Evolutionary conservation across 2,888 invertebrate genomes (phyloP), one percentile per base, ranked within the genome.

Genomic region (Chironomus tentans): DNA sequence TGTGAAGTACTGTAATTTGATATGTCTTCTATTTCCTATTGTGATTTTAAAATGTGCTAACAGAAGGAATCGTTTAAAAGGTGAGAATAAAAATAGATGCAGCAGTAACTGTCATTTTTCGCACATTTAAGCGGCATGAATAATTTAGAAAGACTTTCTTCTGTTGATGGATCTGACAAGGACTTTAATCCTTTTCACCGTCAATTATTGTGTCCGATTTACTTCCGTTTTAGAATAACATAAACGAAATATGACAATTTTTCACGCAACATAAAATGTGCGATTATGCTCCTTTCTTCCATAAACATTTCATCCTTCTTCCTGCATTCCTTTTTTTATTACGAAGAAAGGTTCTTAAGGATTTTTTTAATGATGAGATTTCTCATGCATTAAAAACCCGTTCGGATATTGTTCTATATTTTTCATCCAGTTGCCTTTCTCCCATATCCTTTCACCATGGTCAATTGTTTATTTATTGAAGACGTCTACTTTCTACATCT

Each of bases 301-400:
- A 15, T 15, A 50, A 50, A 38, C 50, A 13, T 50, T 50, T 50
- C 50, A n/a, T 50, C 15, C 13, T 50, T 13, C 13, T 50, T 50
- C 15, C n/a, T 50, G 50, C n/a, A 50, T 50, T 38, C 38, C 50
- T 50, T 18, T 56, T 56, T 56, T 56, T 15, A 18, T 56, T 56
- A 18, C 15, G 50, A 24, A 21, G 24, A 65, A 65, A 65, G 65
- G 65, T 18, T n/a, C n/a, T n/a, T 15, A 50, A 50, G 13, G 15
- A 50, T 38, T 10, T 38, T 38, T 38, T 10, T 50, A 50, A 50
- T 62, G 62, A 62, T 3, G 24, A 65, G 65, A 62, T 65, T 74
- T 74, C 74, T 74, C 74, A 74, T 74, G 74, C 74, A 21, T 74
- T 68, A 10, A 48, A 48, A 74, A 74, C 74, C 21, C 68, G 74